Percentiles rank a stretch among this genome's conserved stretches.
Conservation (phyloP, 2,113 vertebrate species). For the Ailurus styani region DNA sequence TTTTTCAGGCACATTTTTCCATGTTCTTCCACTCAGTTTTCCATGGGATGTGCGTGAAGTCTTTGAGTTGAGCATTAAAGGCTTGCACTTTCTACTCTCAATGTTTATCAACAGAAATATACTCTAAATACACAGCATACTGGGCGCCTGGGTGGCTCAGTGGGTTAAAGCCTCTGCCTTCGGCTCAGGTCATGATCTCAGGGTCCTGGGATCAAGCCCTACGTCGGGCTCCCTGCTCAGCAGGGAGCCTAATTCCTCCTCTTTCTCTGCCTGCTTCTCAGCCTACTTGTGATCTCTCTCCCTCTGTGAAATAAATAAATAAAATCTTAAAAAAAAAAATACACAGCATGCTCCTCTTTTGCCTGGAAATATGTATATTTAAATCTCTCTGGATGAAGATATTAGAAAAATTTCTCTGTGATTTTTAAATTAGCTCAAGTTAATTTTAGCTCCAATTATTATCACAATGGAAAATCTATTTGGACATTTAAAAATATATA, state of each 20-base stretch:
- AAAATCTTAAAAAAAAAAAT: no score
- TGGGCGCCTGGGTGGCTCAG: no score
- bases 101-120: neutral
- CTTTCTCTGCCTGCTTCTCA: no score
- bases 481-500: neutral
- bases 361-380: neutral
- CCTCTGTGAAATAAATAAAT: no score
- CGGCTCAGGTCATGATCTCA: no score
- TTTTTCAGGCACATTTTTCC: neutral
- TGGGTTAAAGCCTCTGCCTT: no score
- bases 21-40: neutral
- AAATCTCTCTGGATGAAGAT: neutral
- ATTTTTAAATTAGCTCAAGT: conserved; percentile 1
- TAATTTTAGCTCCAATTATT: neutral
- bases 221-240: no score
- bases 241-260: no score
- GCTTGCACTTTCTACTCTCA: neutral
- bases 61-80: neutral
- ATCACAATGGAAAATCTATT: neutral
- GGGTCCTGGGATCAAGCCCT: no score
- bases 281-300: no score
- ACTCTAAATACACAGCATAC: neutral
- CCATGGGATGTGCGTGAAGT: neutral
- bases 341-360: neutral
- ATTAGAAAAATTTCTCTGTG: neutral